Evolutionary conservation across 2,797 vertebrate species (phyloP), one percentile per base, ranked within the genome.

Genomic region (Sebastes minor): DNA sequence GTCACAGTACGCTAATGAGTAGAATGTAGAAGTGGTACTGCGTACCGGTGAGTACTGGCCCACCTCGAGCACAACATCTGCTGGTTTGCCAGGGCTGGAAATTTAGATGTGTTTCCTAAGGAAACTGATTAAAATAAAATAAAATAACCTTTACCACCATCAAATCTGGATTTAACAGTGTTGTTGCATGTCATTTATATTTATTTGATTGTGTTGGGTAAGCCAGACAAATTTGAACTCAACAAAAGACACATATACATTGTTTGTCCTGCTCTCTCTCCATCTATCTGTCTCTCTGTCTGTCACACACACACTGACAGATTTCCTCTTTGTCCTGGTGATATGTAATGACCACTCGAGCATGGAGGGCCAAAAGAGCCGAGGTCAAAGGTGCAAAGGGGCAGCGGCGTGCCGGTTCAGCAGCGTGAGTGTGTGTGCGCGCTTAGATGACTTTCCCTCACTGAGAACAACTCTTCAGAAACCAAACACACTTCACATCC

Each of bases 291-390:
- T 38, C 38, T 38, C 35, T 38, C 38, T 38, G 20, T 28, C 22
- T 56, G 5, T 69, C 18, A 14, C 27, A 13, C 22, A 76, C 62
- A 42, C 38, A 60, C 12, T 38, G 38, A 62, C 72, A 60, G 30
- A 83, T 83, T 78, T 80, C 38, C 64, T 76, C 78, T 83, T 85
- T 85, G 80, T 83, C 53, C 72, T 35, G 72, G 33, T 68, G 61
- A 76, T 78, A 74, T 81, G 25, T 88, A 89, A 88, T 59, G 82
- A 86, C 77, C 77, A 89, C 63, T 91, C 76, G 73, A 83, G 87
- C 81, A 78, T 76, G 53, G 62, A 73, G 68, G 76, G 28, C 42
- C 73, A 75, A 86, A 73, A 84, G 78, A 83, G 38, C 67, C 7
- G 38, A 79, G 88, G 90, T 88, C 85, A 91, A 76, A 55, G 83